Evolutionary conservation across 2,888 invertebrate species (phyloP), one percentile per base, ranked within the genome.

Genomic region (Pardosa pseudoannulata): DNA sequence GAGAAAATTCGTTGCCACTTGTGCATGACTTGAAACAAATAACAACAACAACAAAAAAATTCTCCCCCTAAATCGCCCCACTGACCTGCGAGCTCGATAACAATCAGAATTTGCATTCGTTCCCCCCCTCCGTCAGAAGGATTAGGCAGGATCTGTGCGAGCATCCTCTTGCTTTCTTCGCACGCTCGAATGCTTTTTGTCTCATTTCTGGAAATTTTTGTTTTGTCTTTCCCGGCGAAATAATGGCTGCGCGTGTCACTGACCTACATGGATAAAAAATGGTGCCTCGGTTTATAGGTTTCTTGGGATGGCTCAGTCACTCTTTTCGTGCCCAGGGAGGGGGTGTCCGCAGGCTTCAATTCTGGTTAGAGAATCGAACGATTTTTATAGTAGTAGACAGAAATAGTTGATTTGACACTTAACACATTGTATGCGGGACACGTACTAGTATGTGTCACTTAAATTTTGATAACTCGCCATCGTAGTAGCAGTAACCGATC

Each of bases 181-280:
- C 56, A 56, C 56, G 56, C 23, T 56, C 56, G 23, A 23, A 23
- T 56, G 56, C 46, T 3, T 11, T 56, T 56, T 56, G 1, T 23
- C 23, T 23, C 5, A 16, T 23, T 39, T 74, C 23, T 74, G n/a
- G n/a, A 19, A 73, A 50, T 28, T 73, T 64, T 82, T 75, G 56
- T 46, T 75, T n/a, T n/a, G n/a, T n/a, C n/a, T n/a, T n/a, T n/a
- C n/a, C n/a, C n/a, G n/a, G n/a, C 23, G 76, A 76, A 82, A 82
- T 82, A 71, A 82, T 82, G 75, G 65, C 76, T 76, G 70, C 3
- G 13, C 39, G 74, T 81, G 82, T 82, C 75, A 82, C 31, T 82
- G 82, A 70, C 82, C 82, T 46, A 82, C 65, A 82, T 82, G 31
- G 3, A 19, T 31, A 31, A 7, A n/a, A n/a, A n/a, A n/a, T n/a